Conservation (phyloP, 1,140 invertebrate species). For the Sminthurinus signatus region DNA sequence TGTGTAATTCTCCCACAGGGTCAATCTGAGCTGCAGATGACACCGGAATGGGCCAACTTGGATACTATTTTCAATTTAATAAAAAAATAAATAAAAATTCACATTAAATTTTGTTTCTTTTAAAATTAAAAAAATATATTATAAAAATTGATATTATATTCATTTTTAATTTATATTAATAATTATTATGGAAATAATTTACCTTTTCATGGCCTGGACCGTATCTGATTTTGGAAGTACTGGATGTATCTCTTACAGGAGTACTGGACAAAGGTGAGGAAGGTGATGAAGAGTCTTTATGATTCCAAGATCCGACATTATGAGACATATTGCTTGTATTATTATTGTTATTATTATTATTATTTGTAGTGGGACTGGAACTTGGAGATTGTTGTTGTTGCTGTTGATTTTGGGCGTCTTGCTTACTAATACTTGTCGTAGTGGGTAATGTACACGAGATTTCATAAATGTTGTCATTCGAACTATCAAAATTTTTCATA, state of each 20-base stretch:
- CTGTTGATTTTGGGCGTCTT: slow-evolving; percentile 1
- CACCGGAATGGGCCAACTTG: slow-evolving; percentile 64
- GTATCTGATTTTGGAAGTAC: slow-evolving; percentile 57
- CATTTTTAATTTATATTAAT: too few species aligned
- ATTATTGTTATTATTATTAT: slow-evolving; percentile 17
- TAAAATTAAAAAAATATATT: too few species aligned
- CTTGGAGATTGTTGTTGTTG: not conserved
- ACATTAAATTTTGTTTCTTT: too few species aligned
- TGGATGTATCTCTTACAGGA: slow-evolving; percentile 62
- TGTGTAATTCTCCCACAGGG: slow-evolving; percentile 45
- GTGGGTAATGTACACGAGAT: slow-evolving; percentile 2
- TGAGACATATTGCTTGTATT: slow-evolving; percentile 29
- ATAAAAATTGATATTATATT: too few species aligned
- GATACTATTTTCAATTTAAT: too few species aligned
- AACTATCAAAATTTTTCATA: slow-evolving; percentile 10
- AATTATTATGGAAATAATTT: too few species aligned
- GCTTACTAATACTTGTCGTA: slow-evolving; percentile 23
- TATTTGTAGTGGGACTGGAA: slow-evolving; percentile 20
- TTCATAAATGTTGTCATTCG: slow-evolving; percentile 27
- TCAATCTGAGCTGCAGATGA: slow-evolving; percentile 48
- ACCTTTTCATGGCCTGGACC: slow-evolving; percentile 72
- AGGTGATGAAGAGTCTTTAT: not conserved
- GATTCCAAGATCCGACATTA: slow-evolving; percentile 14
- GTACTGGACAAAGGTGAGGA: slow-evolving; percentile 42
- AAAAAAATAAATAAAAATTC: too few species aligned